Evolutionary conservation across 2,888 invertebrate species (phyloP), one percentile per base, ranked within the genome.

Genomic region (Pheosia tremula): DNA sequence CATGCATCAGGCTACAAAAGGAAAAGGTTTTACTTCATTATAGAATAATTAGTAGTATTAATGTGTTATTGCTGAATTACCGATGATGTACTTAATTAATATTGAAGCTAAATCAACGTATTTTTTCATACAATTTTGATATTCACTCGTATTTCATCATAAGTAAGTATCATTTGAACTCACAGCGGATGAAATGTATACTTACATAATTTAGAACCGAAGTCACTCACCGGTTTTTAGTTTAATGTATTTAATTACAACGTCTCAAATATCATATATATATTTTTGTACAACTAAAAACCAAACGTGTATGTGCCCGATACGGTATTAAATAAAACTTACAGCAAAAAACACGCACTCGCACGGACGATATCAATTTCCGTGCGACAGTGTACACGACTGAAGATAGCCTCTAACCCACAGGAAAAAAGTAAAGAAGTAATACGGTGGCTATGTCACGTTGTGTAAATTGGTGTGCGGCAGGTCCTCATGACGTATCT

Each of bases 371-470:
- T 66, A 61, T 60, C 63, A 76, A 72, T 74, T 76, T 72, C 68
- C 63, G 66, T 69, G 63, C 74, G 75, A 64, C 74, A 75, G 65
- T 73, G 69, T 74, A 63, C 63, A 62, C 65, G 60, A 74, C 72
- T 77, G 74, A n/a, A 64, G 64, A 66, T 71, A 74, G 68, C 68
- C 69, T 77, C 72, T 72, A 77, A 67, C 78, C 77, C 79, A 82
- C 84, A 90, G 89, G 90, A 89, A 90, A 90, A 90, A 74, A 59
- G 69, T 85, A 81, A 89, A 85, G 76, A 77, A 83, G 85, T 79
- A 84, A 87, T 89, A 87, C 81, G 84, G 81, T 80, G 84, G 84
- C 83, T 80, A 75, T 81, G 83, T 89, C 90, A 90, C 91, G 89
- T 88, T 81, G 74, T 79, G 68, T 67, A 69, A 69, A 71, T 71